A percentile compares a stretch with the other conserved stretches of the same genome.
Evolutionary conservation across 2,113 vertebrate genomes (phyloP).

Genomic region (Corythornis madagascariensis): DNA sequence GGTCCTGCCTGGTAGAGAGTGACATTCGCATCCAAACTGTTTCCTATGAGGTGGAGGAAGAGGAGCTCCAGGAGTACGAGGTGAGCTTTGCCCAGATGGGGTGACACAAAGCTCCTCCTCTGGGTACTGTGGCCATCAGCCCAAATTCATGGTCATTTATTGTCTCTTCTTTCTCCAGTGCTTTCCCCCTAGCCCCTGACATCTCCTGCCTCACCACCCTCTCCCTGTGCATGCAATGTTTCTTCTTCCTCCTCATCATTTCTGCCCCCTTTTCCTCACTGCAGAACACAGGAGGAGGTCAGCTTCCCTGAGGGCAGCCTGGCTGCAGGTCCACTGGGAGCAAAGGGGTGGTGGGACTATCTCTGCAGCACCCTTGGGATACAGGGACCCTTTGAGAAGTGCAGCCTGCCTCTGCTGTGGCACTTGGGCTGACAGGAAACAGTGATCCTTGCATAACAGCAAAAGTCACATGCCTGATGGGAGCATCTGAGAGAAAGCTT

Average conservation of each 20-base stretch:
- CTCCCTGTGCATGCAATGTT: neutral
- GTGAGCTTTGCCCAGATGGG: conserved; percentile 67
- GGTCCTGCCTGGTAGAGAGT: conserved; percentile 73
- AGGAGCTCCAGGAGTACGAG: conserved; percentile 91
- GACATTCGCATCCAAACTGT: conserved; percentile 92
- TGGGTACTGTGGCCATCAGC: neutral
- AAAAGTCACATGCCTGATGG: neutral
- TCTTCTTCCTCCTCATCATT: neutral
- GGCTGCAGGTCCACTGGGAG: neutral
- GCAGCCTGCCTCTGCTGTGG: neutral
- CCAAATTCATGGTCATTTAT: neutral
- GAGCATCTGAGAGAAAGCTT: neutral
- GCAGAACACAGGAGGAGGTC: neutral
- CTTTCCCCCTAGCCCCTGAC: neutral
- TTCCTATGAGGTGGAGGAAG: conserved; percentile 93
- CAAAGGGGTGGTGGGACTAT: neutral
- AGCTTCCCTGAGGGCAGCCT: neutral
- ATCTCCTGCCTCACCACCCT: neutral
- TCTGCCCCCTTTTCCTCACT: neutral
- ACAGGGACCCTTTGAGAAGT: neutral
- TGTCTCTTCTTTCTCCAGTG: neutral
- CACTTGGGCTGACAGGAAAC: neutral
- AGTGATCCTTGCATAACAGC: neutral
- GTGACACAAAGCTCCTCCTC: neutral
- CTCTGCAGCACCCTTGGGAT: neutral